These are phyloP conservation scores for Rhinogobio ventralis DNA, from an alignment of 2,797 vertebrate species.

Conservation along the genomic window DNA sequence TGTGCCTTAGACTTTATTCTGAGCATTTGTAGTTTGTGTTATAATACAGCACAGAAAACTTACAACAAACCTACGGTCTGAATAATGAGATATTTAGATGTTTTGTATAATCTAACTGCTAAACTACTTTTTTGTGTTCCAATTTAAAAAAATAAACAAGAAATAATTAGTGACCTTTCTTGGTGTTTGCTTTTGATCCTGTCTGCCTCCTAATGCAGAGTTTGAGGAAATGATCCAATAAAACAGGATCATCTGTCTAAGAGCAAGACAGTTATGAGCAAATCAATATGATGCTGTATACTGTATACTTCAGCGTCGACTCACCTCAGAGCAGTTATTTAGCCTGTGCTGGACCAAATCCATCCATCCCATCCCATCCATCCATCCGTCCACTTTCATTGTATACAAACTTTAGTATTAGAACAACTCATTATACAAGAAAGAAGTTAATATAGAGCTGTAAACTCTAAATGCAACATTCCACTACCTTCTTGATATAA, in stretches of 20 bases:
- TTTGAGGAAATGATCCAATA: conserved; percentile 57
- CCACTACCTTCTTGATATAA: not conserved
- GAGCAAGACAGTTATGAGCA: conserved; percentile 56
- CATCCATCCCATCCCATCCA: too few relatives aligned
- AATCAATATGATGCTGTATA: conserved; percentile 64
- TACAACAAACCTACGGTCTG: not conserved
- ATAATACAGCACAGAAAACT: not conserved
- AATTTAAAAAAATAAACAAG: not conserved
- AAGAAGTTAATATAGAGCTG: too few relatives aligned
- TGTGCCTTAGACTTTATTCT: not conserved
- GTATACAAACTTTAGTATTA: too few relatives aligned
- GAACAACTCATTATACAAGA: too few relatives aligned
- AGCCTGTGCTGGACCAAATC: not conserved
- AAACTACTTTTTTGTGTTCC: not conserved
- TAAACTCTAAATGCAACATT: too few relatives aligned
- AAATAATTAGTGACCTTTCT: conserved; percentile 56
- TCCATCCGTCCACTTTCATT: too few relatives aligned
- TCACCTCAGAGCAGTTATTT: conserved; percentile 34
- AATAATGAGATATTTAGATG: not conserved
- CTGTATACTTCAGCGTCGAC: conserved; percentile 50
- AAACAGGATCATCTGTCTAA: conserved; percentile 59
- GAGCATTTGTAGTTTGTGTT: not conserved
- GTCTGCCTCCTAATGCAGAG: conserved; percentile 57
- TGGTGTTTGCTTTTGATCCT: conserved; percentile 61
- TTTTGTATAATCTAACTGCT: not conserved